Base-by-base conservation (phyloP, 2,888 invertebrate species). In the Coenonympha glycerion region DNA sequence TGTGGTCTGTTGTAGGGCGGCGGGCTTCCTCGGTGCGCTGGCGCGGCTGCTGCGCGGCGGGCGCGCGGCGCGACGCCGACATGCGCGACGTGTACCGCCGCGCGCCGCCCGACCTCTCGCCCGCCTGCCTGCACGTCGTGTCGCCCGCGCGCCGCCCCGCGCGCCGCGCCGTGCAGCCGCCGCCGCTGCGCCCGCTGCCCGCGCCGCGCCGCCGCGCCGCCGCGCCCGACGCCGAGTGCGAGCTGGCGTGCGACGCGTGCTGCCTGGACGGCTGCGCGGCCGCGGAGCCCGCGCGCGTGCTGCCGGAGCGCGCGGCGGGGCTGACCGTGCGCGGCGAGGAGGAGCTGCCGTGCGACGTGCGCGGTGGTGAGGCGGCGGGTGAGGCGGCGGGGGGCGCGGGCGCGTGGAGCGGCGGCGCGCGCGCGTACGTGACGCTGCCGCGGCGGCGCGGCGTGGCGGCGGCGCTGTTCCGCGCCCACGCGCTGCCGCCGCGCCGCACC, bases 401-500 rank as follows among this genome's bases (percentile, higher is more conserved):
- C 47, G 55, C 61, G 36, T 40, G 64, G 54, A 46, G 60, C 52
- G 50, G 52, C 55, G 69, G 65, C 49, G 79, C 78, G 62, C 76
- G 88, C 59, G 86, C 87, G 39, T 89, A 87, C 71, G 87, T 86
- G 66, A 89, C 89, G 59, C 74, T 89, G 66, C 89, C 89, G 59
- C 68, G 70, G 53, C 69, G 73, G 62, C 67, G 69, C 46, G 73
- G 73, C 59, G 69, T 69, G 64, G 73, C 72, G 58, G 73, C 75
- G 53, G 72, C 67, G 63, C 58, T 74, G 63, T 75, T 62, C 68
- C 67, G 73, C 49, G 64, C 72, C 61, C 70, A 72, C 51, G 67
- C 76, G 59, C 79, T 89, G 67, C 93, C 94, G 59, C 94, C 94
- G 52, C 92, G 91, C 73, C 89, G 93, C 59, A 90, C 91, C 65